Evolutionary conservation across 1,140 invertebrate species (phyloP).

Genomic region (Phortica variegata): DNA sequence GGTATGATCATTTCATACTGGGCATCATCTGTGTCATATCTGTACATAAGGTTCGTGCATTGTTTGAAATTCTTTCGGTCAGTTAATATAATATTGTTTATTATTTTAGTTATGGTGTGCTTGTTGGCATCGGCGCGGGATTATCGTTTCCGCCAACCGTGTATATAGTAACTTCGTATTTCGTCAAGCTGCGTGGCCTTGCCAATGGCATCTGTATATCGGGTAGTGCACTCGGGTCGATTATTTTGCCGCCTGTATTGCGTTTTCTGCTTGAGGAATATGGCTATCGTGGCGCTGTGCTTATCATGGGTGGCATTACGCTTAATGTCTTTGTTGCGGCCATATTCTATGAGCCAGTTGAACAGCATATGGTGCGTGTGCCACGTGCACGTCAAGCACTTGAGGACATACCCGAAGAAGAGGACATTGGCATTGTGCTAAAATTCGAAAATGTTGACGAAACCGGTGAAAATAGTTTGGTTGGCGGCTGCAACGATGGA

Average conservation of each 20-base stretch:
- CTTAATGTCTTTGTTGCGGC: slow-evolving; percentile 82
- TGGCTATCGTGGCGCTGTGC: slow-evolving; percentile 75
- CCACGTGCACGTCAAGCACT: slow-evolving; percentile 44
- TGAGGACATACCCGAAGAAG: slow-evolving; percentile 52
- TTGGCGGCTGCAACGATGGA: too few species aligned
- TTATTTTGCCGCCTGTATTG: slow-evolving; percentile 76
- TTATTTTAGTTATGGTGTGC: slow-evolving; percentile 71
- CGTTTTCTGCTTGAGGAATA: slow-evolving; percentile 69
- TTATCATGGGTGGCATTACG: slow-evolving; percentile 80
- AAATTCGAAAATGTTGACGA: slow-evolving; percentile 54
- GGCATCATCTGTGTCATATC: slow-evolving; percentile 72
- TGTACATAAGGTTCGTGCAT: slow-evolving; percentile 70
- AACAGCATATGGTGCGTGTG: slow-evolving; percentile 73
- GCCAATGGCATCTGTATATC: slow-evolving; percentile 89
- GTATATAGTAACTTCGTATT: slow-evolving; percentile 89
- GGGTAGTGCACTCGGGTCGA: slow-evolving; percentile 78
- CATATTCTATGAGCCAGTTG: slow-evolving; percentile 79
- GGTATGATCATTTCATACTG: slow-evolving; percentile 86
- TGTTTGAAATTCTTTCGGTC: neutral
- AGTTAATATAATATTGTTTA: slow-evolving; percentile 7
- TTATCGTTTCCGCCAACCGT: slow-evolving; percentile 83
- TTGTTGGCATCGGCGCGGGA: slow-evolving; percentile 79
- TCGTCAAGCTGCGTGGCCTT: slow-evolving; percentile 74
- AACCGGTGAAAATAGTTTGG: slow-evolving; percentile 26
- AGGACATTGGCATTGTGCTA: slow-evolving; percentile 53